Conservation (phyloP, 2,888 invertebrate genomes). For the Archips xylosteana region DNA sequence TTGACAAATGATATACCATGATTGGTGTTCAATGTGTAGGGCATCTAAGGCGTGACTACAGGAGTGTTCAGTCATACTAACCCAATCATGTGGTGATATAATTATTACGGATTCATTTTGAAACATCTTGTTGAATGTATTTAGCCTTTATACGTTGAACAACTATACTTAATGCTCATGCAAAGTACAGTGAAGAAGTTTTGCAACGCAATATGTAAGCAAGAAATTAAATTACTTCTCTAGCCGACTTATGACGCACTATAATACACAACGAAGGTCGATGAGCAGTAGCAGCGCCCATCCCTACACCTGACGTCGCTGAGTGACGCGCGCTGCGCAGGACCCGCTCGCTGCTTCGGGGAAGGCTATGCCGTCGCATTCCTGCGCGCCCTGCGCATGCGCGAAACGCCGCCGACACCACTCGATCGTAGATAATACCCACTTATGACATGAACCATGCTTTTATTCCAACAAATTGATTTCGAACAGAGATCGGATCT, state of each 20-base stretch:
- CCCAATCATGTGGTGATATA: no score
- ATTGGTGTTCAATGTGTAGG: no score
- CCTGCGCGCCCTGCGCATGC: constrained; percentile 66
- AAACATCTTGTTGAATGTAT: no score
- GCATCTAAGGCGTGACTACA: no score
- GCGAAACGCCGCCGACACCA: constrained; percentile 77
- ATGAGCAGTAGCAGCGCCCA: constrained; percentile 45
- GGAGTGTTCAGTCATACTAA: no score
- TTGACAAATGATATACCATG: no score
- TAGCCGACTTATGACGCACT: background rate
- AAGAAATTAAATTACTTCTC: no score
- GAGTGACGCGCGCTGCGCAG: constrained; percentile 52
- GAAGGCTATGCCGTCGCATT: constrained; percentile 69
- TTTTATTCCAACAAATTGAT: constrained; percentile 82
- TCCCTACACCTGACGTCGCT: constrained; percentile 51
- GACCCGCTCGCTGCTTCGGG: constrained; percentile 67
- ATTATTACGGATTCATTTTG: no score
- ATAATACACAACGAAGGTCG: background rate
- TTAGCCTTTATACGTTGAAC: no score
- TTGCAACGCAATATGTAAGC: no score
- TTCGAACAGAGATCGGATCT: constrained; percentile 67
- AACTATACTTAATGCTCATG: no score
- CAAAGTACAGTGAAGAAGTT: no score
- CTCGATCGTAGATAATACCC: constrained; percentile 77
- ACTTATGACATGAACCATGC: constrained; percentile 80